Evolutionary conservation across 2,888 invertebrate genomes (phyloP), one percentile per base, ranked within the genome.

Genomic region (Nebria salina): DNA sequence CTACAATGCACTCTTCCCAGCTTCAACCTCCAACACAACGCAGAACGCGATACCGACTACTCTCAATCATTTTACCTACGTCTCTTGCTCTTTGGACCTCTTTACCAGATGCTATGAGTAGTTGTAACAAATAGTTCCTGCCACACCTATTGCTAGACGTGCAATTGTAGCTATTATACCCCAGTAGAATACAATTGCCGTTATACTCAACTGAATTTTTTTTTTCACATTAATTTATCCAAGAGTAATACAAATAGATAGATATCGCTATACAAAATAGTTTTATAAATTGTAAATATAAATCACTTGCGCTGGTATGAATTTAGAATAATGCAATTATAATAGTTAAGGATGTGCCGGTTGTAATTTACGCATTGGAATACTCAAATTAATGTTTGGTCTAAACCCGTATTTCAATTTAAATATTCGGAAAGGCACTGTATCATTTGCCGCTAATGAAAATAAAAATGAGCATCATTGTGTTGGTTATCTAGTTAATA

Each of bases 1-100:
- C 72, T 20, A 64, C 73, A 78, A 13, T 65, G 65, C 72, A 72
- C 73, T 64, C 41, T 78, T 78, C 73, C 78, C 78, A 78, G 78
- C 72, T 64, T 64, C 73, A 78, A 26, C 65, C 72, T 64, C 72
- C 73, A 78, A 26, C 65, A 25, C 42, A 70, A 64, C 54, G 64
- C 65, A 41, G 64, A n/a, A 11, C 65, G 26, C 25, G 64, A 26
- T 54, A 54, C 34, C 64, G 20, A 26, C 72, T 64, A 64, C 77
- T 54, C 54, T 54, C 54, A 13, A 54, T 54, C 54, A 54, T 54
- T 54, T 54, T 54, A 54, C 54, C 54, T 54, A 11, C 54, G 54
- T 54, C 54, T 54, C 54, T 54, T 54, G 11, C 54, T 2, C 54
- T 54, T 54, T 54, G 13, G 11, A 8, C 54, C 54, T 13, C 54